Conservation (phyloP, 2,888 invertebrate species). For the Thysanoteuthis rhombus region DNA sequence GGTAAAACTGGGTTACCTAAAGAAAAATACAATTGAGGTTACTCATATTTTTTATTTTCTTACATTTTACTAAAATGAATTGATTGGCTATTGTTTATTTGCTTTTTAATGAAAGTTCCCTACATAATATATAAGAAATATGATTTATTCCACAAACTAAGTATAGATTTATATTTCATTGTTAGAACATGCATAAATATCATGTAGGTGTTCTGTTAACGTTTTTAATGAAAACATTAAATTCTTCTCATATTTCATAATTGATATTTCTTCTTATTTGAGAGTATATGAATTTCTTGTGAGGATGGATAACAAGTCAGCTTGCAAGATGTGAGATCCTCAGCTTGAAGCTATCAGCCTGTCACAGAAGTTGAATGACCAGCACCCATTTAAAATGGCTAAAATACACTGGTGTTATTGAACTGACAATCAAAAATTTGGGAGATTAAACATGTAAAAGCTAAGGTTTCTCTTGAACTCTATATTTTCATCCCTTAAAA, state of each 20-base stretch:
- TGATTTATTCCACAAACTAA: neutral
- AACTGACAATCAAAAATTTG: conserved; percentile 1
- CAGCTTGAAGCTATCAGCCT: neutral
- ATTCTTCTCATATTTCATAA: neutral
- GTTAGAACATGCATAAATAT: neutral
- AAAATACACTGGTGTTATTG: neutral
- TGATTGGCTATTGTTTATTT: conserved; percentile 12
- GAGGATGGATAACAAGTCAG: conserved; percentile 12
- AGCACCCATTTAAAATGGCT: conserved; percentile 12
- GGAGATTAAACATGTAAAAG: conserved; percentile 12
- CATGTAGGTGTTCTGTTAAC: neutral
- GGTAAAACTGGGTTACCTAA: conserved; percentile 12
- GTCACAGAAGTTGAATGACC: neutral
- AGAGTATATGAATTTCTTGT: conserved; percentile 12
- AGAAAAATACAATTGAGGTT: neutral
- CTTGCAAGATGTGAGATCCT: neutral
- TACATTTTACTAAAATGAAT: neutral
- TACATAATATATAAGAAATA: neutral
- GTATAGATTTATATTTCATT: neutral
- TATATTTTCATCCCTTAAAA: neutral
- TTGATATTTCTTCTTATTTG: neutral
- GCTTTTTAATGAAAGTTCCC: neutral
- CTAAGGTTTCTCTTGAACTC: conserved; percentile 12
- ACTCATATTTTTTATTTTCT: conserved; percentile 12
- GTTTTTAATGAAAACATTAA: conserved; percentile 12